Evolutionary conservation across 2,113 vertebrate genomes (phyloP).

Genomic region (Otis tarda): DNA sequence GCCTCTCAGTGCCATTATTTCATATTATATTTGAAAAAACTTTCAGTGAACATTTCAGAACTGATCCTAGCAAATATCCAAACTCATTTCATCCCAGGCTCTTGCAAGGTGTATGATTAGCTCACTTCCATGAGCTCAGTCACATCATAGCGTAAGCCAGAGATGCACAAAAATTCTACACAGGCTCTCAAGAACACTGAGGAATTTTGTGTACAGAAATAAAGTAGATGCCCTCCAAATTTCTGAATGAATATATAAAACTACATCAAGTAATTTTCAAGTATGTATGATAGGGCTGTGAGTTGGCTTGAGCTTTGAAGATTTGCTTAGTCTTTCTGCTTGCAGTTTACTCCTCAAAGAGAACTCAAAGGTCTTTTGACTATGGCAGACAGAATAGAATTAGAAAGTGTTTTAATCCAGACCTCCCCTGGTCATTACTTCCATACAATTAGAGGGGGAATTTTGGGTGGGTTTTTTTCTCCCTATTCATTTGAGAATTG

Average conservation of each 20-base stretch:
- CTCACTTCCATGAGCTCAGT: neutral
- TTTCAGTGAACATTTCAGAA: neutral
- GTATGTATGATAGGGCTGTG: neutral
- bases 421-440: neutral
- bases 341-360: neutral
- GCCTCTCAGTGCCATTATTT: neutral
- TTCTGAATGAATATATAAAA: neutral
- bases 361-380: neutral
- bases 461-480: neutral
- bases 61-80: neutral
- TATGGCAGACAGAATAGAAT: neutral
- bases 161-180: neutral
- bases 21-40: neutral
- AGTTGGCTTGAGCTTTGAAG: neutral
- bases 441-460: neutral
- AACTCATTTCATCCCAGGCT: neutral
- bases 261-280: neutral
- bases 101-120: neutral
- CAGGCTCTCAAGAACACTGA: neutral
- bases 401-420: neutral
- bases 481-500: neutral
- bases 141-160: accelerated
- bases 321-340: neutral
- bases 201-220: neutral
- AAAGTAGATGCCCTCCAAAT: neutral